Conservation (phyloP, 92 coral and sea anemone genomes). For the Epizoanthus stellaris region DNA sequence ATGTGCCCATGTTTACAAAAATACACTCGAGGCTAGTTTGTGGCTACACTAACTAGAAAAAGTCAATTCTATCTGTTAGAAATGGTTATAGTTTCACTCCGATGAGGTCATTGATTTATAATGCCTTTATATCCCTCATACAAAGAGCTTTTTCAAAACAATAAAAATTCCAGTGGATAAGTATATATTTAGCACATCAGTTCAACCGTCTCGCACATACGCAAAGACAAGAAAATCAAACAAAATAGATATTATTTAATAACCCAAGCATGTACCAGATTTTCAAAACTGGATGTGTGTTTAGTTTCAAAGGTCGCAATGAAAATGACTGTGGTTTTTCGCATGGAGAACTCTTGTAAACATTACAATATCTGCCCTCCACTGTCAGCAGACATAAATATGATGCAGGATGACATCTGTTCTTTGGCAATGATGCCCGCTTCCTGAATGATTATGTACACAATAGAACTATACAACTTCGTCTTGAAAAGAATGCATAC, state of each 20-base stretch:
- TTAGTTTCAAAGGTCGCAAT: neutral
- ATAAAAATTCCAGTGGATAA: slow-evolving; percentile 22
- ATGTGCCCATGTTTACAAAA: no score
- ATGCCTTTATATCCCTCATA: neutral
- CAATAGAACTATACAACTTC: neutral
- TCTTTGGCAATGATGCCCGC: slow-evolving; percentile 1
- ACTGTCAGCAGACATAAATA: neutral
- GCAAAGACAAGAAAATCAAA: slow-evolving; percentile 27
- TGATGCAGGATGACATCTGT: neutral
- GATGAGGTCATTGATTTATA: neutral
- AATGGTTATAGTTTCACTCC: neutral
- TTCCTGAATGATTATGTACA: slow-evolving; percentile 26
- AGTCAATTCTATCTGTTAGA: neutral
- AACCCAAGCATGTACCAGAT: neutral
- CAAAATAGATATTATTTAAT: neutral
- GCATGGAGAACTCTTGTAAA: neutral
- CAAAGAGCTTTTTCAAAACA: neutral
- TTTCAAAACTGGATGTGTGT: neutral
- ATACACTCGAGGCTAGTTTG: no score
- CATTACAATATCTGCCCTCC: neutral
- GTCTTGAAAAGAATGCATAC: slow-evolving; percentile 2
- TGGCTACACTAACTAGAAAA: neutral
- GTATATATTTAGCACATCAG: slow-evolving; percentile 4
- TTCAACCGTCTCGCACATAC: neutral
- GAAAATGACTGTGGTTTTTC: neutral